Evolutionary conservation across 2,113 vertebrate species (phyloP).

Genomic region (Pseudorasbora parva): DNA sequence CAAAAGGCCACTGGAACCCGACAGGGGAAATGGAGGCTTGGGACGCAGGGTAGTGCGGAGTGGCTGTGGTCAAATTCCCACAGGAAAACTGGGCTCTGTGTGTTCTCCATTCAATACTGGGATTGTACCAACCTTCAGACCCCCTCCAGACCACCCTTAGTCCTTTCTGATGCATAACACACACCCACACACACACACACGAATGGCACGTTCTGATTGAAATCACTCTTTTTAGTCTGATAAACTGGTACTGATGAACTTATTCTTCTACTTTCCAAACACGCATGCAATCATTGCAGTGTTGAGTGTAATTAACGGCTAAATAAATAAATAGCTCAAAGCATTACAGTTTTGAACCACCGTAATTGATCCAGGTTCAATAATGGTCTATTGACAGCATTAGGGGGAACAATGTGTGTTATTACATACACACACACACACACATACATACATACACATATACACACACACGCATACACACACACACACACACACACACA

Average conservation of each 20-base stretch:
- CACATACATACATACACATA: no score
- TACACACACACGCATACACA: no score
- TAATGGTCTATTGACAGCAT: no score
- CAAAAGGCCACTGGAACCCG: conserved; percentile 22
- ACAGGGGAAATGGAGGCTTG: conserved; percentile 25
- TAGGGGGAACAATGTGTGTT: no score
- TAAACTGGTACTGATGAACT: background rate
- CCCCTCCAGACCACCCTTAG: background rate
- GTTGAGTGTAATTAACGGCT: background rate
- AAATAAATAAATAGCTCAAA: no score
- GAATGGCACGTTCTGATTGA: background rate
- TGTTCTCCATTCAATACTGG: conserved; percentile 39
- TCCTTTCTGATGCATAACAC: background rate
- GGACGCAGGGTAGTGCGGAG: conserved; percentile 18
- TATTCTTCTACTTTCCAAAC: background rate
- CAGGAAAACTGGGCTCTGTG: background rate
- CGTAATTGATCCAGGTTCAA: no score
- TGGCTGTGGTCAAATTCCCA: conserved; percentile 48
- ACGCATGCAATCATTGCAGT: background rate
- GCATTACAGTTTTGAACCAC: no score
- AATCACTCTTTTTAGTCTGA: background rate
- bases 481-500: no score
- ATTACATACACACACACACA: no score
- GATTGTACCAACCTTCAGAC: conserved; percentile 7
- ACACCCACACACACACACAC: background rate